These are phyloP conservation scores for Trissolcus brochymenae DNA, from an alignment of 2,888 invertebrate genomes.

Conservation along the genomic window DNA sequence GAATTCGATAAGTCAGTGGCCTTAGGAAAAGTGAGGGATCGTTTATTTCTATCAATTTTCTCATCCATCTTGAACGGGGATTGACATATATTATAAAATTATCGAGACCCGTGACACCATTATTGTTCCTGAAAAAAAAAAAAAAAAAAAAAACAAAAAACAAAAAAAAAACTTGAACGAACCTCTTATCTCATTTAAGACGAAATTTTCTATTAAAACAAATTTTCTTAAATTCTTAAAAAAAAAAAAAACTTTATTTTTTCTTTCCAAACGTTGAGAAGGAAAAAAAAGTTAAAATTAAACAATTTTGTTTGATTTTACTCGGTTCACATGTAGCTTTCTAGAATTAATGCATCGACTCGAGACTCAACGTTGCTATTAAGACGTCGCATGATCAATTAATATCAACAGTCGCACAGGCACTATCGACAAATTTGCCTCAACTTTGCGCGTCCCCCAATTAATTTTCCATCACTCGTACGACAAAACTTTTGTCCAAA, in stretches of 20 bases:
- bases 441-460: conserved; percentile 26
- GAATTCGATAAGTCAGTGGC: conserved; percentile 28
- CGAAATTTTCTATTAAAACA: too few relatives aligned
- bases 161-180: too few relatives aligned
- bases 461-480: conserved; percentile 28
- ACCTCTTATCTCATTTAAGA: too few relatives aligned
- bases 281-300: too few relatives aligned
- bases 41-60: background rate
- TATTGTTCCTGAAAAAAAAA: background rate
- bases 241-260: too few relatives aligned
- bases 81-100: conserved; percentile 12
- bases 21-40: conserved; percentile 10
- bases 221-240: too few relatives aligned
- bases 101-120: background rate
- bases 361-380: conserved; percentile 27
- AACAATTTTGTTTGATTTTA: background rate
- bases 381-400: conserved; percentile 20
- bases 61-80: conserved; percentile 7
- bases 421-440: conserved; percentile 25
- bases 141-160: too few relatives aligned
- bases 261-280: too few relatives aligned
- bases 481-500: conserved; percentile 19
- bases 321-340: background rate
- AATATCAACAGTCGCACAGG: conserved; percentile 18
- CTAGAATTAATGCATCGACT: background rate